phyloP scores from a whole-genome alignment of 2,888 invertebrate species.

The Hoplodrina blanda region DNA sequence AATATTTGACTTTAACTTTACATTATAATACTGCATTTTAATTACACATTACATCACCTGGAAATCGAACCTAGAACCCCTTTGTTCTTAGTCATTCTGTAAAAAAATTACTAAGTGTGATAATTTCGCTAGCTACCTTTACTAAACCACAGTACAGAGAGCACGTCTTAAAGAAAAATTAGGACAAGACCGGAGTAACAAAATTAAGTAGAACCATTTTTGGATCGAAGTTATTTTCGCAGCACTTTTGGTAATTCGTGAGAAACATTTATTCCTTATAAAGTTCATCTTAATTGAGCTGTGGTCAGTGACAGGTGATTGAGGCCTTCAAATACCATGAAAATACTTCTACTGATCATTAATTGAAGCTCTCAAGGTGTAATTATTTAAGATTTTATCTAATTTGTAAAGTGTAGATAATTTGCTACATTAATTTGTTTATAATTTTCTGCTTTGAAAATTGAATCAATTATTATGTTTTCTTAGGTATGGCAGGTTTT shows the following conservation, averaged over 20 bases:
- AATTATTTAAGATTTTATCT: neutral
- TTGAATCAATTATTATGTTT: neutral
- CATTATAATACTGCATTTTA: no score
- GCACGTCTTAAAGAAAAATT: constrained; percentile 47
- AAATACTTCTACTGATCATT: constrained; percentile 6
- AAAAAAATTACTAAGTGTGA: neutral
- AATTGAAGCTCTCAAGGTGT: constrained; percentile 12
- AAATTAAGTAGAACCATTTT: constrained; percentile 49
- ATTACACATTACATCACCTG: neutral
- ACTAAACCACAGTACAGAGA: constrained; percentile 50
- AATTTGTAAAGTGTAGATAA: neutral
- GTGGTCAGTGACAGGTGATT: constrained; percentile 44
- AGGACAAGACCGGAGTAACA: constrained; percentile 58
- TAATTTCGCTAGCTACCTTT: neutral
- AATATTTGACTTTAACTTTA: no score
- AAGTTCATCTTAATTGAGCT: constrained; percentile 47
- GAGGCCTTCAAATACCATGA: constrained; percentile 21
- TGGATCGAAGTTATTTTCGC: constrained; percentile 59
- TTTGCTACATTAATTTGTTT: neutral
- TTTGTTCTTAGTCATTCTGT: neutral
- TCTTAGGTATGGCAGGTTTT: no score
- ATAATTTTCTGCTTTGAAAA: neutral
- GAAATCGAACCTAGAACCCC: neutral
- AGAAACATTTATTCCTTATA: constrained; percentile 58
- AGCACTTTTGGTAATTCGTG: constrained; percentile 45